Conservation (phyloP, 2,113 vertebrate genomes). For the Elachura formosa region DNA sequence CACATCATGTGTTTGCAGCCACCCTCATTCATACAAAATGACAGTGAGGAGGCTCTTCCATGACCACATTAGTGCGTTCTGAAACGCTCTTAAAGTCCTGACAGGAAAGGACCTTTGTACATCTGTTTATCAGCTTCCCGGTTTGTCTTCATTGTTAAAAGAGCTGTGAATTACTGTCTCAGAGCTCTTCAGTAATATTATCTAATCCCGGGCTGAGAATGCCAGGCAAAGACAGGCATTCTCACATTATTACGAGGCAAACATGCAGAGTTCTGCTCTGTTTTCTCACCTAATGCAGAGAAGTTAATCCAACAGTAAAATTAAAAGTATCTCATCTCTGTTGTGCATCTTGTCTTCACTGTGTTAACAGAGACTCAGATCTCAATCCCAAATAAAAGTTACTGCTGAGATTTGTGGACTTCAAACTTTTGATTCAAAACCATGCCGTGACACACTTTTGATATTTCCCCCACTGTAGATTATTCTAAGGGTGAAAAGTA, state of each 20-base stretch:
- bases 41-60: background rate
- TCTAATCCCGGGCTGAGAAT: background rate
- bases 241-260: background rate
- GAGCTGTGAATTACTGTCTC: background rate
- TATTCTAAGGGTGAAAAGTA: background rate
- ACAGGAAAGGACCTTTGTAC: background rate
- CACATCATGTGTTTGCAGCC: background rate
- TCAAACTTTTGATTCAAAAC: background rate
- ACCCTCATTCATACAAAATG: background rate
- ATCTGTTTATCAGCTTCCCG: background rate
- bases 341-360: background rate
- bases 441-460: background rate
- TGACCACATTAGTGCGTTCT: background rate
- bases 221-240: fast-evolving
- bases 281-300: background rate
- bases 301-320: background rate
- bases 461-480: background rate
- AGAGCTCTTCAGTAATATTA: background rate
- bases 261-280: fast-evolving
- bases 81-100: background rate
- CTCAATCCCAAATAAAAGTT: background rate
- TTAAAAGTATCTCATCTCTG: background rate
- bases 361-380: background rate
- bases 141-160: background rate
- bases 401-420: background rate